A percentile compares a stretch with the other conserved stretches of the same genome.
These are phyloP conservation scores for Porites divaricata DNA, from an alignment of 92 coral and sea anemone species.

Conservation along the genomic window DNA sequence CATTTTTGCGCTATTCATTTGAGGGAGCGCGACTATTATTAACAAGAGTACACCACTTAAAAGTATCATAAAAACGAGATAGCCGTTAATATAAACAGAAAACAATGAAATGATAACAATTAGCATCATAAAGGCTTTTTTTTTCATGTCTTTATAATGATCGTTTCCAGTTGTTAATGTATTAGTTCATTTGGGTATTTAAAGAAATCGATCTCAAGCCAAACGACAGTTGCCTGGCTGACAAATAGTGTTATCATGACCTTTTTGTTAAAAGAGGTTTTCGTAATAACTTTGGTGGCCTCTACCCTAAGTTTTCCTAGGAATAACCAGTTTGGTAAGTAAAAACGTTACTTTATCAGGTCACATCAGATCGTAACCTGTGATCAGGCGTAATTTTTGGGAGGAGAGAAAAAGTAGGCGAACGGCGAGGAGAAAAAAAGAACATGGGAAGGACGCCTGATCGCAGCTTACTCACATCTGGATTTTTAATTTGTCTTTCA, in stretches of 20 bases:
- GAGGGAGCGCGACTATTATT: not conserved
- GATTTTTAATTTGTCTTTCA: too few relatives aligned
- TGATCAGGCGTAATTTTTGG: not conserved
- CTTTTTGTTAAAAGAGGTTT: conserved; percentile 19
- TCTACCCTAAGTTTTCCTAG: conserved; percentile 1
- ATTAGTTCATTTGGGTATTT: not conserved
- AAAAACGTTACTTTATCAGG: not conserved
- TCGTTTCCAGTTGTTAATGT: not conserved
- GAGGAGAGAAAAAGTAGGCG: too few relatives aligned
- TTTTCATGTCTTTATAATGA: not conserved
- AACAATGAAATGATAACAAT: not conserved
- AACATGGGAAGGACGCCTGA: too few relatives aligned
- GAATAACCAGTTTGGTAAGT: conserved; percentile 24
- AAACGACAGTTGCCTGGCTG: not conserved
- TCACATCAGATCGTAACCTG: not conserved
- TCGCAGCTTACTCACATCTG: too few relatives aligned
- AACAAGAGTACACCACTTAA: not conserved
- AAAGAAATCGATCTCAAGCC: not conserved
- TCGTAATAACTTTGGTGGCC: conserved; percentile 21
- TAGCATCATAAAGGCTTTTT: not conserved
- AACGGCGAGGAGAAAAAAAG: too few relatives aligned
- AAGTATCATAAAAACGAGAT: not conserved
- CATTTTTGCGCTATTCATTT: not conserved
- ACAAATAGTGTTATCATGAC: not conserved
- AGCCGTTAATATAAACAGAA: not conserved